Conservation (phyloP, 2,113 vertebrate genomes). For the Melanotaenia duboulayi region DNA sequence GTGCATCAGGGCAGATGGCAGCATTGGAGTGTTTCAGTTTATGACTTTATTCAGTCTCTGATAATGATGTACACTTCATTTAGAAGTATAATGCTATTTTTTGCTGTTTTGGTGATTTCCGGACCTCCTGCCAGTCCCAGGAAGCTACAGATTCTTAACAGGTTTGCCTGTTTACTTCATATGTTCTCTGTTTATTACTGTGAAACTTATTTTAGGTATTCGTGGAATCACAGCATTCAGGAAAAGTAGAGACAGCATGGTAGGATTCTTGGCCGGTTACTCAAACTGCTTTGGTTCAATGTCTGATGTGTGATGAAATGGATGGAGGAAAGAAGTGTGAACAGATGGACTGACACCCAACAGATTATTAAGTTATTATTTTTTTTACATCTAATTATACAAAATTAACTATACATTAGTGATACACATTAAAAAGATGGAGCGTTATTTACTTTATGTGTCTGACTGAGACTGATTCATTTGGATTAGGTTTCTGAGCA, state of each 20-base stretch:
- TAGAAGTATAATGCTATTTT: not conserved
- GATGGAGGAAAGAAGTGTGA: conserved; percentile 6
- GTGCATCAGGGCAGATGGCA: conserved; percentile 25
- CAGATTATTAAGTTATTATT: not conserved
- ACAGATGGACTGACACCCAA: conserved; percentile 17
- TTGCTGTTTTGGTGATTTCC: not conserved
- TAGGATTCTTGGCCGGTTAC: not conserved
- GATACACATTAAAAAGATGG: not conserved
- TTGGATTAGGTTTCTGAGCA: conserved; percentile 3
- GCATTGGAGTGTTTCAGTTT: conserved; percentile 7
- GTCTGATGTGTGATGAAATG: not conserved
- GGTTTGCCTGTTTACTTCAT: conserved; percentile 4
- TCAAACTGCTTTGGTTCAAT: not conserved
- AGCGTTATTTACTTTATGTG: not conserved
- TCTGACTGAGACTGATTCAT: not conserved
- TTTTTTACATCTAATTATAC: not conserved
- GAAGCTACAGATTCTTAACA: not conserved
- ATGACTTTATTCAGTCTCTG: conserved; percentile 17
- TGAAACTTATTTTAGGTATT: not conserved
- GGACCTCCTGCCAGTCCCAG: conserved; percentile 32
- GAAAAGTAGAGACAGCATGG: not conserved
- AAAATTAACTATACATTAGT: no score
- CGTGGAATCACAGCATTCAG: not conserved
- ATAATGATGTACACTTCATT: not conserved
- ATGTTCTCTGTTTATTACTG: conserved; percentile 8